phyloP scores from a whole-genome alignment of 2,113 vertebrate genomes.

The Prionailurus bengalensis region DNA sequence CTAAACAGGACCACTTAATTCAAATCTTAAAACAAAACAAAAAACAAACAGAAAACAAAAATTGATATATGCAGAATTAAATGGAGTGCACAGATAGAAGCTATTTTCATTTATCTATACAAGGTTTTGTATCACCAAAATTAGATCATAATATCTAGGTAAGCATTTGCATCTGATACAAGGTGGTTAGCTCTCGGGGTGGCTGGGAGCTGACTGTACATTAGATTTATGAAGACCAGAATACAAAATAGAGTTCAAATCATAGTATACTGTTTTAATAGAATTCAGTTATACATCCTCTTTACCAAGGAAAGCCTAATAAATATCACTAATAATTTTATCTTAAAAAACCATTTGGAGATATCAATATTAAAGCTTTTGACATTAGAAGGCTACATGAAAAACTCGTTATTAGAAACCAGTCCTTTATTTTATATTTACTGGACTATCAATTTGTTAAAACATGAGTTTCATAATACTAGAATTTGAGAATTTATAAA shows the following conservation, averaged over 20 bases:
- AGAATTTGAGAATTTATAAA: neutral
- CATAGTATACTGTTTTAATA: neutral
- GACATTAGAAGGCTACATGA: neutral
- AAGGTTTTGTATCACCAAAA: neutral
- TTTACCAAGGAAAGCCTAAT: neutral
- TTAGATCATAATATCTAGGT: neutral
- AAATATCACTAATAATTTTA: neutral
- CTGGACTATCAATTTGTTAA: neutral
- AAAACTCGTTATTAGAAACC: neutral
- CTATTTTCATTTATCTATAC: neutral
- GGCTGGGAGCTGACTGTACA: neutral
- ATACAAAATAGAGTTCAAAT: neutral
- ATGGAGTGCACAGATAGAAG: neutral
- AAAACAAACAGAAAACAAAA: neutral
- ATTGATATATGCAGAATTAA: constrained; percentile 7
- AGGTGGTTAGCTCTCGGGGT: neutral
- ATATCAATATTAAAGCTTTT: neutral
- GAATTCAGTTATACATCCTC: neutral
- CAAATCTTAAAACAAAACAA: neutral
- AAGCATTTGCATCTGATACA: neutral
- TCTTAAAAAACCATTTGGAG: neutral
- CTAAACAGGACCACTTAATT: neutral
- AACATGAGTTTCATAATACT: neutral
- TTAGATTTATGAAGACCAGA: neutral
- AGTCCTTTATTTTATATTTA: neutral